Conservation (phyloP, 2,888 invertebrate genomes). For the Panzeria rudis region DNA sequence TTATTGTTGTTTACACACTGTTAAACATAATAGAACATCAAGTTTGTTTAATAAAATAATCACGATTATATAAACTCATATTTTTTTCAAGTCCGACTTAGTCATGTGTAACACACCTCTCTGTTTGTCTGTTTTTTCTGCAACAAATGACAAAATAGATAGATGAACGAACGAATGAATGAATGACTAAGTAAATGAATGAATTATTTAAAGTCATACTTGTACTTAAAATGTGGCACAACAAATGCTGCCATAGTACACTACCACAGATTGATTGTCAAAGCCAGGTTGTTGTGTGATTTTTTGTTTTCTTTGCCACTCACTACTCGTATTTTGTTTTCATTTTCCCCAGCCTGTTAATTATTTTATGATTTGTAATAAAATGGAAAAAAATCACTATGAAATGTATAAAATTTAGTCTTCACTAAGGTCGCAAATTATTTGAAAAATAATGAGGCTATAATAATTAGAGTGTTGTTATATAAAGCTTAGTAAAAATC, state of each 20-base stretch:
- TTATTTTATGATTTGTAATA: slow-evolving; percentile 9
- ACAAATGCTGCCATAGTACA: background rate
- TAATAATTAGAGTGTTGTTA: too few relatives aligned
- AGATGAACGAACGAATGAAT: background rate
- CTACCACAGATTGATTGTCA: slow-evolving; percentile 50
- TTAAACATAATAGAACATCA: slow-evolving; percentile 3
- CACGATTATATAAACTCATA: slow-evolving; percentile 3
- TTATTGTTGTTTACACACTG: background rate
- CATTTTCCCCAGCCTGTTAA: slow-evolving; percentile 24
- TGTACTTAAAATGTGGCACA: slow-evolving; percentile 16
- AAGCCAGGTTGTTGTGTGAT: slow-evolving; percentile 45
- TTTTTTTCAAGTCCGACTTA: slow-evolving; percentile 28
- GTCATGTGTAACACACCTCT: slow-evolving; percentile 61
- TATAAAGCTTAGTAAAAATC: too few relatives aligned
- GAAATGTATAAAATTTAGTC: background rate
- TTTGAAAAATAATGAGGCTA: background rate
- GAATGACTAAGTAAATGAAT: slow-evolving; percentile 33
- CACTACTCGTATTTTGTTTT: background rate
- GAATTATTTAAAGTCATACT: slow-evolving; percentile 35
- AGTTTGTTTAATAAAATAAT: background rate
- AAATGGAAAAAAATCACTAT: background rate
- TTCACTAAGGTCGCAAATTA: background rate
- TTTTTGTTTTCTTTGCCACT: slow-evolving; percentile 8
- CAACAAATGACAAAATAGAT: slow-evolving; percentile 25
- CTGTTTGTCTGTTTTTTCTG: background rate